Evolutionary conservation across 2,797 vertebrate genomes (phyloP), one percentile per base, ranked within the genome.

Genomic region (Tachyglossus aculeatus): DNA sequence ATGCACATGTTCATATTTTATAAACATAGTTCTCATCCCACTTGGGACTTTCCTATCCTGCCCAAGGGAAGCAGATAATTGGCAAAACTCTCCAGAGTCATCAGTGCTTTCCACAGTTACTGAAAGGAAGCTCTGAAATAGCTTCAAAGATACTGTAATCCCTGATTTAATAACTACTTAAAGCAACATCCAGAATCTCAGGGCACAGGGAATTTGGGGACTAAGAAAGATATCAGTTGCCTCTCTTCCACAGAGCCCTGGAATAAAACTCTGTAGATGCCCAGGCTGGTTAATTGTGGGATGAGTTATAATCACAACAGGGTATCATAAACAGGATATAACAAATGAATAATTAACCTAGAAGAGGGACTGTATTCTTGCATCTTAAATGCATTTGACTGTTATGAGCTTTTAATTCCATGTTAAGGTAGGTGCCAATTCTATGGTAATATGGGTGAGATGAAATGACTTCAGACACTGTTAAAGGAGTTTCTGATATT

Each of bases 351-450:
- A 38, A 25, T 73, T 78, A 32, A 45, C 22, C 44, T 47, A 44
- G 10, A 14, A 22, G 47, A 31, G 64, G 58, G 66, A 56, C 3
- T n/a, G 33, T 54, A 39, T 8, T 5, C 25, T 40, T 53, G 50
- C 8, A 47, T 31, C 60, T 64, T 71, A 57, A 60, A 67, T 6
- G 4, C 58, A 31, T 34, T 84, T 44, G 58, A 15, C 59, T 22
- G 5, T 37, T 32, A 37, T 21, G 41, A 67, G 70, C 67, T 48
- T 72, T 79, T 44, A 37, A 86, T 88, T 78, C n/a, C 84, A 74
- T 81, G 77, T 62, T n/a, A 71, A 71, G 50, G 40, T 4, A 21
- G 40, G 18, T 77, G 61, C 13, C 24, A 0, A 36, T 47, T 44
- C 33, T 1, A 56, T 72, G 74, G 80, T 47, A 9, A 2, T 1